Base-by-base conservation (phyloP, 2,113 vertebrate species). In the Piliocolobus tephrosceles region DNA sequence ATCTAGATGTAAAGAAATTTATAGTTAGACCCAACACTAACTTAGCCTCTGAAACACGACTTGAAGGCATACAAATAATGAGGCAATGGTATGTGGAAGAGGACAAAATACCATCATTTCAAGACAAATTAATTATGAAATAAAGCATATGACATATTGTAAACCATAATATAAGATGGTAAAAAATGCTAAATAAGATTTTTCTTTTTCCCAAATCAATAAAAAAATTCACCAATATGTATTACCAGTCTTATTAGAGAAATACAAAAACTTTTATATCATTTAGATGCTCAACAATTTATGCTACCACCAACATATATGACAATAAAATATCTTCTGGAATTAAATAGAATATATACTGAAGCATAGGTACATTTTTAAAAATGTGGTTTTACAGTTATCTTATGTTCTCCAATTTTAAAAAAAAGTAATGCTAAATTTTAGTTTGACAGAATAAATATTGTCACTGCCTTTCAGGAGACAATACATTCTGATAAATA, bases 111-210 rank as follows among this genome's bases (percentile, higher is more conserved):
- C 35, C 76, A 84, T 82, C 20, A 82, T 78, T 76, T 87, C 43
- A 87, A 92, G 61, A 88, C 5, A 87, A 86, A 94, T n/a, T 73
- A 91, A 78, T 88, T 66, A 84, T 45, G 32, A 61, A 94, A 90
- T 80, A 47, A 70, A 22, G 40, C 70, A 78, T 11, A 73, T 45
- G 66, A 50, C 11, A 27, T 32, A 52, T 0, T 88, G 3, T 57
- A 45, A 95, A 87, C 58, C 6, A 45, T 27, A 91, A 84, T 35
- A 78, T 32, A 91, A 84, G 40, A 81, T n/a, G 45, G 40, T 45
- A 68, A 88, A 88, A 83, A 82, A 23, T 18, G 35, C 9, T 47
- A 72, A 92, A 55, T 40, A 40, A 58, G 35, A 25, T 43, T 95
- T 86, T 27, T 45, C 50, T 73, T 82, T 72, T 25, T 27, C 13